phyloP scores from a whole-genome alignment of 2,888 invertebrate genomes.

The Sesia bembeciformis region DNA sequence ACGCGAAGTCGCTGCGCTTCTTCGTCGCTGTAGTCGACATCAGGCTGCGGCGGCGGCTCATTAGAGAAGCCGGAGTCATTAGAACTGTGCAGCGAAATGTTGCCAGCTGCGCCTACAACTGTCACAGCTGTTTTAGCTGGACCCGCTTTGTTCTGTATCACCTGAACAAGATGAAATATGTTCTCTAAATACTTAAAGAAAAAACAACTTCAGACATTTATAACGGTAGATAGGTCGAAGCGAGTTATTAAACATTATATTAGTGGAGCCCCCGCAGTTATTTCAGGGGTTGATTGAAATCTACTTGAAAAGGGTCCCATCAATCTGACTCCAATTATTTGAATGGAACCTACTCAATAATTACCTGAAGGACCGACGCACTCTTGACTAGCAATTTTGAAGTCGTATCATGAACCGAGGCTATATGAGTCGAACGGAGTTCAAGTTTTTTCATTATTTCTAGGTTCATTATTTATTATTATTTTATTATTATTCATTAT shows the following conservation, averaged over 20 bases:
- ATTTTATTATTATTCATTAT: too few species aligned
- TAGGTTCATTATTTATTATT: too few species aligned
- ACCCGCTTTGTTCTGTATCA: constrained; percentile 58
- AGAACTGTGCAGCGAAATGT: constrained; percentile 89
- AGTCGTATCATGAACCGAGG: too few species aligned
- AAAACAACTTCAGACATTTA: too few species aligned
- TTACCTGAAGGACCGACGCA: too few species aligned
- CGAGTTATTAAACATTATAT: background rate
- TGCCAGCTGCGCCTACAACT: constrained; percentile 75
- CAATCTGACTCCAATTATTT: too few species aligned
- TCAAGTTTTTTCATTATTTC: too few species aligned
- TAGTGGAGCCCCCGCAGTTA: background rate
- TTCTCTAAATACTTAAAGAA: background rate
- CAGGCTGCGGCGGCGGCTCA: constrained; percentile 90
- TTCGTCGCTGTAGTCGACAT: constrained; percentile 93
- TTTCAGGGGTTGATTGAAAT: background rate
- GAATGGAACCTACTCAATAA: too few species aligned
- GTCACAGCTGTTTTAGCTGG: constrained; percentile 63
- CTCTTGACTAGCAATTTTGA: too few species aligned
- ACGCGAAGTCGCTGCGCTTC: constrained; percentile 79
- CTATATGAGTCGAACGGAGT: too few species aligned
- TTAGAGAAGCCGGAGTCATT: constrained; percentile 95
- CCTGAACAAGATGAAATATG: constrained; percentile 19
- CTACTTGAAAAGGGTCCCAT: background rate
- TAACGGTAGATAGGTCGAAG: too few species aligned